Evolutionary conservation across 2,797 vertebrate genomes (phyloP).

Genomic region (Lithobates pipiens): DNA sequence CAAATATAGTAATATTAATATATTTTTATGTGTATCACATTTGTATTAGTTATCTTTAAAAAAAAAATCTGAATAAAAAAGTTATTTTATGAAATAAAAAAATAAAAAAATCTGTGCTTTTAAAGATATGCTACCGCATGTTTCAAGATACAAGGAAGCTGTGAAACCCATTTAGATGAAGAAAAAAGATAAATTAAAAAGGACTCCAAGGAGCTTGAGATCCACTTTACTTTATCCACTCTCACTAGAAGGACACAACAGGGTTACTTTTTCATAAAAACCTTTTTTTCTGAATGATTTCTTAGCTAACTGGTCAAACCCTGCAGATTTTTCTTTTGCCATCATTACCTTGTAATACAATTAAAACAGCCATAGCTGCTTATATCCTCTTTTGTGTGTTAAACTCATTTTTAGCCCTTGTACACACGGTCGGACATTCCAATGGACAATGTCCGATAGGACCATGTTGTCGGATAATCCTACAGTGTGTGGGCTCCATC

Average conservation of each 20-base stretch:
- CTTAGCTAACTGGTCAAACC: background rate
- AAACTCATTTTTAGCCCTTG: too few relatives aligned
- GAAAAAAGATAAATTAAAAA: constrained; percentile 45
- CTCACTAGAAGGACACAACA: constrained; percentile 32
- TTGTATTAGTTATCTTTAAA: constrained; percentile 16
- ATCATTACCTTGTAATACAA: background rate
- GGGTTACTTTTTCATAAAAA: constrained; percentile 6
- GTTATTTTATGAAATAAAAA: constrained; percentile 20
- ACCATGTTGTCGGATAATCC: too few relatives aligned
- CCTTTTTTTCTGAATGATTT: background rate
- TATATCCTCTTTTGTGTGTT: too few relatives aligned
- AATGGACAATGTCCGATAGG: too few relatives aligned
- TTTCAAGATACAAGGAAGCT: constrained; percentile 46
- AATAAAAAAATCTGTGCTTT: constrained; percentile 45
- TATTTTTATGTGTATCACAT: background rate
- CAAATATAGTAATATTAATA: too few relatives aligned
- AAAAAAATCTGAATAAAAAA: constrained; percentile 23
- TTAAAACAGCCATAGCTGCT: too few relatives aligned
- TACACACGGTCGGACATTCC: too few relatives aligned
- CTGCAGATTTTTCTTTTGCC: background rate
- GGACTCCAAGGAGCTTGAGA: constrained; percentile 38
- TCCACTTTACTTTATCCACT: constrained; percentile 35
- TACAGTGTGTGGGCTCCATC: too few relatives aligned
- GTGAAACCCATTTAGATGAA: constrained; percentile 58
- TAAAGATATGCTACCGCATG: constrained; percentile 45